These are phyloP conservation scores for Lepilemur ruficaudatus DNA, from an alignment of 2,797 vertebrate genomes.

Conservation along the genomic window DNA sequence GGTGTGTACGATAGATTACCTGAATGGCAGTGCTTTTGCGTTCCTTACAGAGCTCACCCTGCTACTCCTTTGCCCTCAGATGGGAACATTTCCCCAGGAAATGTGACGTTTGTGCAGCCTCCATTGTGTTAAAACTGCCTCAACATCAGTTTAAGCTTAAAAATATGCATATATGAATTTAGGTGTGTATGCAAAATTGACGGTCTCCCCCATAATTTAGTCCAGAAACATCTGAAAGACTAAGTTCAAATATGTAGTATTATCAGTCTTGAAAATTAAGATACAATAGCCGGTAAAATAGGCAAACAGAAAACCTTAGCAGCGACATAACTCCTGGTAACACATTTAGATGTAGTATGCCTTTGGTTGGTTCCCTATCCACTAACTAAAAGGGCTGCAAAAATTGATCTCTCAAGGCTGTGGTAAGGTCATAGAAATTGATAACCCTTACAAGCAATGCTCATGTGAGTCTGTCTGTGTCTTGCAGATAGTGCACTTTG, in stretches of 20 bases:
- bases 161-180: not conserved
- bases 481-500: conserved; percentile 89
- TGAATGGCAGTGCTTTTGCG: not conserved
- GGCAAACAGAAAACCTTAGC: not conserved
- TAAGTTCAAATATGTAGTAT: not conserved
- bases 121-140: not conserved
- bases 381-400: conserved; percentile 82
- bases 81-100: not conserved
- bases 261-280: conserved; percentile 30
- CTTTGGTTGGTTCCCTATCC: conserved; percentile 76
- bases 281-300: not conserved
- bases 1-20: not conserved
- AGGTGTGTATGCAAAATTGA: not conserved
- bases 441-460: conserved; percentile 94
- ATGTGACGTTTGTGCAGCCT: not conserved
- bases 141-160: not conserved
- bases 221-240: conserved; percentile 46
- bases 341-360: conserved; percentile 40
- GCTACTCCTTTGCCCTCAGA: conserved; percentile 12
- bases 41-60: not conserved
- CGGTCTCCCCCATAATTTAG: not conserved
- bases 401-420: conserved; percentile 92
- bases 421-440: conserved; percentile 91
- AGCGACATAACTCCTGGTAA: not conserved
- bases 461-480: conserved; percentile 88